Evolutionary conservation across 2,113 vertebrate genomes (phyloP).

Genomic region (Carlito syrichta): DNA sequence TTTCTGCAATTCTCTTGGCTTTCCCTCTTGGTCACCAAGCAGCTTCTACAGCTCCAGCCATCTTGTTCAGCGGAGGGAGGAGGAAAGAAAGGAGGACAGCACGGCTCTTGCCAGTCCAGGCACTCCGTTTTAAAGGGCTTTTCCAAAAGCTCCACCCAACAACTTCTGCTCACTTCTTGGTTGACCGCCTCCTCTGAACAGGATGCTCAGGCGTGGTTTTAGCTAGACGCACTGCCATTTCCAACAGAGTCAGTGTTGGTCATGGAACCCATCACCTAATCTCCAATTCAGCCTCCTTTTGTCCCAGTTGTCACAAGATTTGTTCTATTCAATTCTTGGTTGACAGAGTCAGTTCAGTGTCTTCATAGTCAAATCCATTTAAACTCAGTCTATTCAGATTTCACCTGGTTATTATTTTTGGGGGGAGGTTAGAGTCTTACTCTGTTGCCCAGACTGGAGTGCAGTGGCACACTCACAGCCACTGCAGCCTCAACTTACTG

Average conservation of each 20-base stretch:
- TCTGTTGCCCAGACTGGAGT: too few relatives aligned
- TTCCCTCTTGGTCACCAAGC: background rate
- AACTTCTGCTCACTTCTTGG: background rate
- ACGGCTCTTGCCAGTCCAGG: background rate
- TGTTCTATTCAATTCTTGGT: background rate
- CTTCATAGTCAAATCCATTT: background rate
- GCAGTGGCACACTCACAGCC: too few relatives aligned
- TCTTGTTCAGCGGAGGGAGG: background rate
- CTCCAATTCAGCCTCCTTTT: background rate
- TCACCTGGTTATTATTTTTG: too few relatives aligned
- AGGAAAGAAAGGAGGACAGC: background rate
- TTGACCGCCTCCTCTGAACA: background rate
- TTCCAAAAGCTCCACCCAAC: background rate
- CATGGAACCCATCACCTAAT: background rate
- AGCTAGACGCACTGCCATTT: background rate
- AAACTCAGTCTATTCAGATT: background rate
- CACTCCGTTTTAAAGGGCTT: background rate
- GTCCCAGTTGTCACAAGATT: background rate
- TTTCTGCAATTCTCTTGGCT: background rate
- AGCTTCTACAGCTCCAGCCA: background rate
- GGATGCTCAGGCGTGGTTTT: background rate
- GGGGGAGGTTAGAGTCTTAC: too few relatives aligned
- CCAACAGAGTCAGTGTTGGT: background rate
- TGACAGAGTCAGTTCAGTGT: background rate
- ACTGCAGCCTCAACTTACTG: too few relatives aligned